Evolutionary conservation across 2,888 invertebrate species (phyloP).

Genomic region (Scaptomyza reducta): DNA sequence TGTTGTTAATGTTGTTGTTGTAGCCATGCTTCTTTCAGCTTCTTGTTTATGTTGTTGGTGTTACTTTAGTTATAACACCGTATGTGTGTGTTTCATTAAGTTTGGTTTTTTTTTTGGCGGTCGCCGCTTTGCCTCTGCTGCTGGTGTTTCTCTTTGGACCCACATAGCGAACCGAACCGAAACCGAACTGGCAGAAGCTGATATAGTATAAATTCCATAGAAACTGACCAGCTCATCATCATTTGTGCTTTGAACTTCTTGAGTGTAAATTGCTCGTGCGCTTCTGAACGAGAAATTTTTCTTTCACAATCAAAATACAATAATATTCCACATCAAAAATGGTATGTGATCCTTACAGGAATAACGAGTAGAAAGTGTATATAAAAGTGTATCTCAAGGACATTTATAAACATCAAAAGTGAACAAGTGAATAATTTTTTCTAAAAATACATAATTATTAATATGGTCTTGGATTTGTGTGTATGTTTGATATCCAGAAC

Average conservation of each 20-base stretch:
- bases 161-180: conserved; percentile 64
- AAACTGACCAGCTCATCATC: conserved; percentile 82
- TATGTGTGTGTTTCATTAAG: conserved; percentile 64
- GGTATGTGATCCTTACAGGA: conserved; percentile 58
- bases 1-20: conserved; percentile 54
- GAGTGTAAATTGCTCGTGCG: conserved; percentile 77
- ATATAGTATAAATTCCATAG: conserved; percentile 83
- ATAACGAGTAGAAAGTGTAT: conserved; percentile 28
- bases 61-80: conserved; percentile 66
- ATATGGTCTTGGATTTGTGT: neutral
- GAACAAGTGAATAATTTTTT: conserved; percentile 16
- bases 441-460: conserved; percentile 6
- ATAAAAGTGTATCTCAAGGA: conserved; percentile 28
- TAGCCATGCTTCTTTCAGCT: conserved; percentile 30
- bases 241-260: conserved; percentile 84
- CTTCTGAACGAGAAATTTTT: conserved; percentile 75
- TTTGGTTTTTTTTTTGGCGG: conserved; percentile 73
- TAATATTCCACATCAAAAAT: conserved; percentile 29
- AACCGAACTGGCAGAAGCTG: conserved; percentile 57
- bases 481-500: conserved; percentile 11
- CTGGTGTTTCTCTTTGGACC: conserved; percentile 63
- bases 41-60: conserved; percentile 52
- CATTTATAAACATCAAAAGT: conserved; percentile 4
- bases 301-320: conserved; percentile 30
- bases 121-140: conserved; percentile 56